Evolutionary conservation across 1,140 invertebrate genomes (phyloP).

Genomic region (Eumaeus atala): DNA sequence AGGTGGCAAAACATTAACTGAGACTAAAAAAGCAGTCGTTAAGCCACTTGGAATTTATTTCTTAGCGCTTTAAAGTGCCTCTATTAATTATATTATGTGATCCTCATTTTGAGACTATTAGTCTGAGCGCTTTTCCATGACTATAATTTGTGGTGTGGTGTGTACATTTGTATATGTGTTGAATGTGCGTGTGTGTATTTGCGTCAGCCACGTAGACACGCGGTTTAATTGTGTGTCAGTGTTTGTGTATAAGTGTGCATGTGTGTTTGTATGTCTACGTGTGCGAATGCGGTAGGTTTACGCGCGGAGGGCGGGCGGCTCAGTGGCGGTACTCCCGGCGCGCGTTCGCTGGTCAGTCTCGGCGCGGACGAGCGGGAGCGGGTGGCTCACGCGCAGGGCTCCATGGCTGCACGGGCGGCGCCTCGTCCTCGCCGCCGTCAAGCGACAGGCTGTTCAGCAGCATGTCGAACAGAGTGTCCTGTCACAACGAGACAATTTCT

Average conservation of each 20-base stretch:
- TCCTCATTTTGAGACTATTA: too few relatives aligned
- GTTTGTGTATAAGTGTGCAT: neutral
- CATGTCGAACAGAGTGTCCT: conserved; percentile 64
- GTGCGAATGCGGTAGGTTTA: neutral
- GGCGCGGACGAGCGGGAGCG: conserved; percentile 18
- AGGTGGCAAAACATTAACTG: too few relatives aligned
- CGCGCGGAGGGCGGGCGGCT: neutral
- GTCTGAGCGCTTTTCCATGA: too few relatives aligned
- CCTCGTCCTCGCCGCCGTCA: conserved; percentile 32
- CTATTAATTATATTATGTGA: too few relatives aligned
- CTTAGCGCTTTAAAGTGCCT: too few relatives aligned
- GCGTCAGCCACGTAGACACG: too few relatives aligned
- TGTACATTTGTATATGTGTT: too few relatives aligned
- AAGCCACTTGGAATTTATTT: too few relatives aligned
- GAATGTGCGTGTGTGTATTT: neutral
- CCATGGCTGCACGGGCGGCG: conserved; percentile 48
- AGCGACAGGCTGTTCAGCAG: conserved; percentile 53
- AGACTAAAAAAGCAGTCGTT: too few relatives aligned
- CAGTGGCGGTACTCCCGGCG: conserved; percentile 40
- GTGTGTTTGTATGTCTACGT: neutral
- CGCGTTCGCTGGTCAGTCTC: conserved; percentile 22
- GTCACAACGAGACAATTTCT: conserved; percentile 7
- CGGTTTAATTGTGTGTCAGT: too few relatives aligned
- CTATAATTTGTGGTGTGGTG: neutral
- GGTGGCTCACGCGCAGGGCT: conserved; percentile 28